Evolutionary conservation across 2,797 vertebrate genomes (phyloP).

Genomic region (Gymnoscopelus braueri): DNA sequence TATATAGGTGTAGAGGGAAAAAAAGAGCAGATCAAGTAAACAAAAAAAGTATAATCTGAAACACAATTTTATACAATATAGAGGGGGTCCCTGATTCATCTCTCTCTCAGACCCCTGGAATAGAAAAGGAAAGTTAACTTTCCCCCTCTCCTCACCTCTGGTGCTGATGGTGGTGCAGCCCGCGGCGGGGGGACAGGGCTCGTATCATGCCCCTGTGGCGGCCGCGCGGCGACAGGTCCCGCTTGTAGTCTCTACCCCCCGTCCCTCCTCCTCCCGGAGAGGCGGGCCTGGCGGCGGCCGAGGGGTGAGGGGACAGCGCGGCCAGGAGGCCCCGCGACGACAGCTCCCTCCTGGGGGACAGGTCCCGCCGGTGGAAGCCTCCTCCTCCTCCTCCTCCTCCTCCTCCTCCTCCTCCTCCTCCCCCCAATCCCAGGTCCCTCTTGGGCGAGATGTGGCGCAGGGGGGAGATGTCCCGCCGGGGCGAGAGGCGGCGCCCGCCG

Average conservation of each 20-base stretch:
- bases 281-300: constrained; percentile 66
- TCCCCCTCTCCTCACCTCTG: no score
- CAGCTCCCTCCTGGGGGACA: constrained; percentile 88
- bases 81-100: no score
- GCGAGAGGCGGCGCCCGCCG: constrained; percentile 88
- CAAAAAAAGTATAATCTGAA: no score
- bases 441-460: constrained; percentile 92
- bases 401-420: constrained; percentile 11
- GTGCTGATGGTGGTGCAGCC: constrained; percentile 81
- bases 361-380: constrained; percentile 83
- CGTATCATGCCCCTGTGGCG: constrained; percentile 85
- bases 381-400: constrained; percentile 20
- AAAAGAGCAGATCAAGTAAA: no score
- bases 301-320: constrained; percentile 71
- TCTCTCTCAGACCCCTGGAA: no score
- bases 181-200: constrained; percentile 85
- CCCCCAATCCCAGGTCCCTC: constrained; percentile 77
- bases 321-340: constrained; percentile 70
- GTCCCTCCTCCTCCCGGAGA: constrained; percentile 54
- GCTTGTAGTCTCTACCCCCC: constrained; percentile 68
- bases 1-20: no score
- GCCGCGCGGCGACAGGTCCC: constrained; percentile 88
- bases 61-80: no score
- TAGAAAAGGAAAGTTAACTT: no score
- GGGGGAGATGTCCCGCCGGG: constrained; percentile 88